These are phyloP conservation scores for Apostichopus leukothele DNA, from an alignment of 53 echinoderm and acorn worm species.

Conservation along the genomic window DNA sequence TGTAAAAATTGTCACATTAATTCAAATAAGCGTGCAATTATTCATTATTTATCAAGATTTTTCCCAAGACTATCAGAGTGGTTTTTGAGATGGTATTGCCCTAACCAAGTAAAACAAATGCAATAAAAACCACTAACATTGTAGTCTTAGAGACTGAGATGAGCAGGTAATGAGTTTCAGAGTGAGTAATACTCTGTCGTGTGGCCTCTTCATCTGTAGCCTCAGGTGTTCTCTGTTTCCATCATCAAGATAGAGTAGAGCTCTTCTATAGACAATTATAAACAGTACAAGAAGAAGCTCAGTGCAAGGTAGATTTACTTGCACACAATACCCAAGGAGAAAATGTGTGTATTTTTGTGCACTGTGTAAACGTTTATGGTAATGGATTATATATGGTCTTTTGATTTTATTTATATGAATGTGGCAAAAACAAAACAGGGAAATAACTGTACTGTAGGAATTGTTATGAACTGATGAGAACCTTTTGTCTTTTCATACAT, in stretches of 20 bases:
- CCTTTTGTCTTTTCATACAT: too few relatives aligned
- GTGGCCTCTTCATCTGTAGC: background rate
- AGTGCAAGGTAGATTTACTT: too few relatives aligned
- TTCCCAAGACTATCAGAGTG: background rate
- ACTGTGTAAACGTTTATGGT: too few relatives aligned
- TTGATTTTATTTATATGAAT: too few relatives aligned
- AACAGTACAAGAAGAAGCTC: too few relatives aligned
- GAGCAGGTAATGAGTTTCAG: slow-evolving; percentile 11
- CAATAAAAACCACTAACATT: background rate
- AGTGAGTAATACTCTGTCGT: slow-evolving; percentile 26
- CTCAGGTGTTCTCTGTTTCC: background rate
- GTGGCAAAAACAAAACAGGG: too few relatives aligned
- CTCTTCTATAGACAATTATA: too few relatives aligned
- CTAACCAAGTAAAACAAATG: background rate
- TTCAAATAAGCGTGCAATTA: background rate
- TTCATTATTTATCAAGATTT: background rate
- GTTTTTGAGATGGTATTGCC: background rate
- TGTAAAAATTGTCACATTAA: background rate
- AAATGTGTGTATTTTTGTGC: too few relatives aligned
- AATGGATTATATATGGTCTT: too few relatives aligned
- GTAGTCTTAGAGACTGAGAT: background rate
- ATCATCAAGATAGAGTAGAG: background rate
- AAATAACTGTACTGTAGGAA: too few relatives aligned
- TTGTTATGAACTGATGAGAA: too few relatives aligned
- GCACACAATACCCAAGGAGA: too few relatives aligned